Evolutionary conservation across 1,140 invertebrate genomes (phyloP), one percentile per base, ranked within the genome.

Genomic region (Temnothorax longispinosus): DNA sequence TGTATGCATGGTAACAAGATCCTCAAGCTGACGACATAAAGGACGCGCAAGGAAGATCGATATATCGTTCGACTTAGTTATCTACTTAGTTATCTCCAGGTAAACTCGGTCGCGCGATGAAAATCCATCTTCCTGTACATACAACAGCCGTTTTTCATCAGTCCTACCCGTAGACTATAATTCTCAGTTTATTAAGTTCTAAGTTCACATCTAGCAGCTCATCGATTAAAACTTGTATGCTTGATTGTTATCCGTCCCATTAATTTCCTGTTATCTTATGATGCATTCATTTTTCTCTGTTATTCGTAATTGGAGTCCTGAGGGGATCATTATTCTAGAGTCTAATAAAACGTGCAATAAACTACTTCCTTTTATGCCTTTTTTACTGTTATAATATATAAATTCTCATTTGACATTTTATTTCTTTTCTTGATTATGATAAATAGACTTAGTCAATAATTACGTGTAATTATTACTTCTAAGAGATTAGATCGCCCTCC

Each of bases 1-100:
- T 80, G 84, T 64, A 77, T 38, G 75, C 87, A 86, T 87, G 77
- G 56, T 78, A 87, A 90, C 88, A 74, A 85, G 81, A 80, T 80
- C 54, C 65, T 77, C 62, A 27, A 90, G 32, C 52, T 71, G 77
- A 86, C 58, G 47, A 75, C 64, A 32, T 15, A 32, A 74, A 64
- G 67, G 47, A 71, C 41, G 62, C 32, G 41, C 41, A 56, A 72
- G 41, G 38, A 44, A 76, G 52, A 78, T 87, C 74, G 80, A 85
- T 89, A 78, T 78, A 88, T 87, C 80, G 67, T 74, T 75, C 54
- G 27, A 44, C 69, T 87, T 72, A 52, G 52, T 76, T 84, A 84
- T 76, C 71, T 52, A 35, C 58, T 32, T 58, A 54, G 69, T 84
- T 74, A 82, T 82, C 80, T 58, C 27, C 80, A 38, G 69, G 13